Percentiles rank a stretch among this genome's conserved stretches.
These are phyloP conservation scores for Phyllostomus hastatus DNA, from an alignment of 2,113 vertebrate species.

Conservation along the genomic window DNA sequence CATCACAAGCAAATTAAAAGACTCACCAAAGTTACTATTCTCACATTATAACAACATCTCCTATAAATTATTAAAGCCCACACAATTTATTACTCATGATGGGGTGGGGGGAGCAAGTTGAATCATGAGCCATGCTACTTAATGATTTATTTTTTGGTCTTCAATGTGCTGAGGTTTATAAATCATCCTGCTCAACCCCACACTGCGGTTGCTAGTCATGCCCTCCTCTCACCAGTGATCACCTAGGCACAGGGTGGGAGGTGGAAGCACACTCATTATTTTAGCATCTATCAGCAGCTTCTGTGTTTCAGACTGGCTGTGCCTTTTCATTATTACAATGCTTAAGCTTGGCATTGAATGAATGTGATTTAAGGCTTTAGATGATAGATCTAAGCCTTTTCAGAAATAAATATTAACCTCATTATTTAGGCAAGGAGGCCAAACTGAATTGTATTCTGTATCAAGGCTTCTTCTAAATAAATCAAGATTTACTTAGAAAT, in stretches of 20 bases:
- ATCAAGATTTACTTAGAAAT: conserved; percentile 49
- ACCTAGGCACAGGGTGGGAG: background rate
- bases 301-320: conserved; percentile 50
- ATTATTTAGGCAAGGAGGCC: conserved; percentile 56
- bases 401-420: conserved; percentile 71
- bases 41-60: conserved; percentile 70
- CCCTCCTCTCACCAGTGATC: conserved; percentile 33
- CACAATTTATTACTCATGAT: conserved; percentile 70
- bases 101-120: conserved; percentile 1
- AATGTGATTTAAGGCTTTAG: conserved; percentile 54
- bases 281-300: conserved; percentile 42
- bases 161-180: conserved; percentile 68
- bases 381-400: conserved; percentile 57
- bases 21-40: conserved; percentile 69
- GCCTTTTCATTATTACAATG: conserved; percentile 69
- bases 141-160: conserved; percentile 68
- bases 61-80: conserved; percentile 72
- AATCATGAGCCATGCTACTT: conserved; percentile 66
- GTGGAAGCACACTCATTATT: conserved; percentile 34
- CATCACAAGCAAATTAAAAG: conserved; percentile 67
- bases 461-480: conserved; percentile 53
- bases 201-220: background rate
- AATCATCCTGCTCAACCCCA: conserved; percentile 63
- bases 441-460: conserved; percentile 35
- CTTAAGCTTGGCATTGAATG: conserved; percentile 50